phyloP scores from a whole-genome alignment of 2,888 invertebrate species.

The Ganaspis brasiliensis region DNA sequence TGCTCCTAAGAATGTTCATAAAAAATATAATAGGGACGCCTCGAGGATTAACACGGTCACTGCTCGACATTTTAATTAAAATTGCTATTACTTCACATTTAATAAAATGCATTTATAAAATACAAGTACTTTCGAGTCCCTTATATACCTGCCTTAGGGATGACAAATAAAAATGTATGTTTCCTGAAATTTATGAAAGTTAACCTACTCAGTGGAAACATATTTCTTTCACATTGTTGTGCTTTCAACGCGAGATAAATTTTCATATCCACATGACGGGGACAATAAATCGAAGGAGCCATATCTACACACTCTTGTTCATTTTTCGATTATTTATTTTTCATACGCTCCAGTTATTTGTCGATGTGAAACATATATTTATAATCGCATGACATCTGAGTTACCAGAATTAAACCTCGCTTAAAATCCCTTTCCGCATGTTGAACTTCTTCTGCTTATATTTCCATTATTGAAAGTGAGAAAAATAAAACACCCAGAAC shows the following conservation, averaged over 20 bases:
- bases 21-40: too few relatives aligned
- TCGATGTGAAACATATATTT: background rate
- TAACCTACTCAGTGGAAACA: conserved; percentile 35
- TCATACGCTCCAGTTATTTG: background rate
- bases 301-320: conserved; percentile 7
- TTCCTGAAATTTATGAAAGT: conserved; percentile 14
- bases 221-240: conserved; percentile 26
- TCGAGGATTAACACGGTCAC: too few relatives aligned
- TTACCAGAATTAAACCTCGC: background rate
- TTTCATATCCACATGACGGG: conserved; percentile 22
- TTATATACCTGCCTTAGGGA: background rate
- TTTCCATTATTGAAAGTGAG: background rate
- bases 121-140: background rate
- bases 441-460: background rate
- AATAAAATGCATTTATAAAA: background rate
- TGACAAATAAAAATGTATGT: conserved; percentile 3
- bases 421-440: background rate
- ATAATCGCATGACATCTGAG: background rate
- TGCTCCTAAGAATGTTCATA: too few relatives aligned
- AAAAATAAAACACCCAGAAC: too few relatives aligned
- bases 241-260: conserved; percentile 39
- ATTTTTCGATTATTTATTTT: conserved; percentile 20
- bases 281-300: conserved; percentile 28
- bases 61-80: too few relatives aligned
- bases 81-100: too few relatives aligned